These are phyloP conservation scores for Chunga burmeisteri DNA, from an alignment of 2,113 vertebrate species.

Conservation along the genomic window DNA sequence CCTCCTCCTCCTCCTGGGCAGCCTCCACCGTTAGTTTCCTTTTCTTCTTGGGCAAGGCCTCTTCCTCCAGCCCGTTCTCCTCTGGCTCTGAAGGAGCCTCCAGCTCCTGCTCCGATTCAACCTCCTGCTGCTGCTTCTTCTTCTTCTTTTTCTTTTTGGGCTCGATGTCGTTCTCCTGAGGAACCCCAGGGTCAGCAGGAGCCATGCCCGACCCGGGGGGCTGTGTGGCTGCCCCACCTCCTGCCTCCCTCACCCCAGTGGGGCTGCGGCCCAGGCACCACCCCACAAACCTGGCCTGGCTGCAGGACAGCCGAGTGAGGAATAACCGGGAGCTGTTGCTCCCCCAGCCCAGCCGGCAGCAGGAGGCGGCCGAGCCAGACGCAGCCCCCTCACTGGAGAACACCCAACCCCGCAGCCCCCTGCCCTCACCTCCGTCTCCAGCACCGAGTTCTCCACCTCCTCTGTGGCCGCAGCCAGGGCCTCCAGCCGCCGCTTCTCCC, in stretches of 20 bases:
- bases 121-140: neutral
- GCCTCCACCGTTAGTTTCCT: neutral
- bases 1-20: neutral
- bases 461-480: conserved; percentile 54
- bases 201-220: too few species aligned
- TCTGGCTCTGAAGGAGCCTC: neutral
- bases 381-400: too few species aligned
- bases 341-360: too few species aligned
- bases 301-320: rapidly evolving
- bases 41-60: conserved; percentile 41
- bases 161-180: conserved; percentile 49
- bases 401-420: too few species aligned
- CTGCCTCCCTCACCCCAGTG: neutral
- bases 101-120: rapidly evolving
- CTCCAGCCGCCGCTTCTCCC: conserved; percentile 80
- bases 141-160: conserved; percentile 77
- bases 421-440: conserved; percentile 40
- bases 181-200: rapidly evolving
- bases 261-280: neutral
- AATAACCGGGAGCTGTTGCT: too few species aligned
- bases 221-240: too few species aligned
- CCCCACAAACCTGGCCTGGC: too few species aligned
- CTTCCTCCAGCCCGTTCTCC: conserved; percentile 69
- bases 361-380: too few species aligned
- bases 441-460: neutral